Conservation (phyloP, 2,797 vertebrate genomes). For the Avahi laniger region DNA sequence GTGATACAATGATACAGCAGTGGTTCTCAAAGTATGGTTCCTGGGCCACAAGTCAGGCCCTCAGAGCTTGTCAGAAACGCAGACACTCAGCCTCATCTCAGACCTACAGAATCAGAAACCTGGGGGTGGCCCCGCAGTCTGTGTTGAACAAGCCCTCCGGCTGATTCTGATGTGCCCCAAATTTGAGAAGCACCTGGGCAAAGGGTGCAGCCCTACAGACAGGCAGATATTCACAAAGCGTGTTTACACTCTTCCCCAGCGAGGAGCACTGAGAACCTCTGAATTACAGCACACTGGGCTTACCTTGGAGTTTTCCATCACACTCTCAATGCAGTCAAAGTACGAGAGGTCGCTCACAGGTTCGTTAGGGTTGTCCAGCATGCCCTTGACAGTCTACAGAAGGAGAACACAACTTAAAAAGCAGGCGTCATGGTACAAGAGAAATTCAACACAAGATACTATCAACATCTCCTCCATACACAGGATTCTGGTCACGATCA, state of each 20-base stretch:
- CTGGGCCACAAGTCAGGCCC: not conserved
- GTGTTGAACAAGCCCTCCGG: not conserved
- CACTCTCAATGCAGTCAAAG: slow-evolving; percentile 98
- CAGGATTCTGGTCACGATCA: not conserved
- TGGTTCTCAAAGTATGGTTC: not conserved
- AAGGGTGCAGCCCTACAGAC: not conserved
- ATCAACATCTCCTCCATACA: not conserved
- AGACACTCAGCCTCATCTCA: not conserved
- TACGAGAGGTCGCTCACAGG: slow-evolving; percentile 98
- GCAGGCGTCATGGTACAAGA: not conserved
- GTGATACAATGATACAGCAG: not conserved
- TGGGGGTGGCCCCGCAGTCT: not conserved
- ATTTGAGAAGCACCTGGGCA: not conserved
- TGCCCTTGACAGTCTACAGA: slow-evolving; percentile 94
- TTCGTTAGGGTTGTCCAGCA: slow-evolving; percentile 96
- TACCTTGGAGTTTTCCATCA: slow-evolving; percentile 99
- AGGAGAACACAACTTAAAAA: not conserved
- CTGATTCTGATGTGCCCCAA: not conserved
- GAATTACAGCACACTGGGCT: not conserved
- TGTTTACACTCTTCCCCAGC: fast-evolving
- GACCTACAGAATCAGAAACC: not conserved
- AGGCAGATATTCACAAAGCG: not conserved
- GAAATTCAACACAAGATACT: not conserved
- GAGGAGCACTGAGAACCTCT: not conserved
- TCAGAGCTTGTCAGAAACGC: not conserved